Conservation (phyloP, 1,140 invertebrate genomes). For the Acyrthosiphon pisum region DNA sequence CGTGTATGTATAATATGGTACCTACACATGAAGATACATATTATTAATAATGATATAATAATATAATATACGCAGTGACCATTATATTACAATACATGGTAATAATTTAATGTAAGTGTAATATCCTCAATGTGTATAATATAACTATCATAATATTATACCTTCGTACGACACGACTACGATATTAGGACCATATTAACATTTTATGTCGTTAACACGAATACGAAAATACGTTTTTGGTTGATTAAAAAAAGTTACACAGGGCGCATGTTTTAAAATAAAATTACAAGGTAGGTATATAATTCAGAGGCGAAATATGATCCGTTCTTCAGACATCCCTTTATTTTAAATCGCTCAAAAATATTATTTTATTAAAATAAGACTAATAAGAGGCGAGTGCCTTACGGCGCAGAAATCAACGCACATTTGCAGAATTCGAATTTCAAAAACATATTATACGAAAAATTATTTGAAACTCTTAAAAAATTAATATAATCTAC, state of each 20-base stretch:
- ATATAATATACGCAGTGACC: neutral
- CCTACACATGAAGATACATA: neutral
- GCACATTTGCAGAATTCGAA: neutral
- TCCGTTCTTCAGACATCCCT: neutral
- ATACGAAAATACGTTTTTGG: constrained; percentile 4
- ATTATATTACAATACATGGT: neutral
- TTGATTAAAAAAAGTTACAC: neutral
- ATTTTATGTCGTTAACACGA: neutral
- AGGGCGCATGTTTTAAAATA: neutral
- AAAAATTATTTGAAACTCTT: neutral
- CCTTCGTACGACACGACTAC: too few species aligned
- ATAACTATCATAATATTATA: neutral
- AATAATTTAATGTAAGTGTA: neutral
- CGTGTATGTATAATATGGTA: neutral
- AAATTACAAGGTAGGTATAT: neutral
- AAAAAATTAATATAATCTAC: neutral
- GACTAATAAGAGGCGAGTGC: neutral
- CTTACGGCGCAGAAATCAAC: neutral
- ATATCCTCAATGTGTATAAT: neutral
- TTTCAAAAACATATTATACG: neutral
- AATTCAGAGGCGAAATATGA: neutral
- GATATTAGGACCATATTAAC: neutral
- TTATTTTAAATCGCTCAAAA: neutral
- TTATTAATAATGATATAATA: neutral
- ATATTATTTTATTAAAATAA: neutral